Base-by-base conservation (phyloP, 1,140 invertebrate genomes). In the Babylonia areolata region DNA sequence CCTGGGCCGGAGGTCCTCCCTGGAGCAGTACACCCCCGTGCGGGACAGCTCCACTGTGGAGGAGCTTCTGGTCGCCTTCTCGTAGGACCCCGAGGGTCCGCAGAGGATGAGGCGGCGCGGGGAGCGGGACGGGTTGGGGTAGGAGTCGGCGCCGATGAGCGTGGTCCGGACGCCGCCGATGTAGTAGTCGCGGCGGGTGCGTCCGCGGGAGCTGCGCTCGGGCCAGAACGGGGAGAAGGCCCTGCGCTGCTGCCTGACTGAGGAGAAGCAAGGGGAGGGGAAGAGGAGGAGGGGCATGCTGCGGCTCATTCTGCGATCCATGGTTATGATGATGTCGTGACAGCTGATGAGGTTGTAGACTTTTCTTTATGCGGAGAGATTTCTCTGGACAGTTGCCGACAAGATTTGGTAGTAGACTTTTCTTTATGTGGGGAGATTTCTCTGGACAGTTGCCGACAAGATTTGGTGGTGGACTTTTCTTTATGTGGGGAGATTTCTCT, bases 291-390 rank as follows among this genome's bases (percentile, higher is more conserved):
- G 51, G 1, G 86, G 86, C 58, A 83, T 31, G 46, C 86, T 87
- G 78, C 82, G 82, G 78, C 86, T 87, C 9, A 85, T 28, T 1
- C 77, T 20, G 42, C 86, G 69, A 71, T 87, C 82, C 86, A 87
- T 87, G 40, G 58, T n/a, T 64, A 64, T n/a, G n/a, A n/a, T n/a
- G n/a, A n/a, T n/a, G n/a, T n/a, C n/a, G n/a, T n/a, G n/a, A n/a
- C n/a, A n/a, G n/a, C n/a, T n/a, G n/a, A n/a, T n/a, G n/a, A n/a
- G n/a, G n/a, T n/a, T n/a, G n/a, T n/a, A n/a, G n/a, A n/a, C n/a
- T n/a, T n/a, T n/a, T n/a, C n/a, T n/a, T n/a, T n/a, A n/a, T n/a
- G n/a, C n/a, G n/a, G n/a, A n/a, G n/a, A n/a, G n/a, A n/a, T n/a
- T n/a, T n/a, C n/a, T n/a, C n/a, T n/a, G n/a, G n/a, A n/a, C n/a